Evolutionary conservation across 2,797 vertebrate species (phyloP).

Genomic region (Tauraco hartlaubi): DNA sequence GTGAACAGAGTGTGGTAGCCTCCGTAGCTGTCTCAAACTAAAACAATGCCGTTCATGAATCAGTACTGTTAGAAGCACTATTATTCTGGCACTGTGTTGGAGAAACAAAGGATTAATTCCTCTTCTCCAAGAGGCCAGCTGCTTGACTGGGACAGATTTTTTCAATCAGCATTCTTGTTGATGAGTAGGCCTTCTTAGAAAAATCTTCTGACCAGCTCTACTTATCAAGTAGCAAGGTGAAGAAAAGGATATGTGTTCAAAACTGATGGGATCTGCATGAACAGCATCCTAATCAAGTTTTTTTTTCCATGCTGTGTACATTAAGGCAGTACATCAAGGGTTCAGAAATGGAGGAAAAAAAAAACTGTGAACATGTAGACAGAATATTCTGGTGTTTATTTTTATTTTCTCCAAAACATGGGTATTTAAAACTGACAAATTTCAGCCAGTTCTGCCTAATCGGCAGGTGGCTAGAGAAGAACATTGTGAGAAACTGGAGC

Average conservation of each 20-base stretch:
- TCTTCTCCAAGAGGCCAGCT: background rate
- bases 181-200: background rate
- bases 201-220: background rate
- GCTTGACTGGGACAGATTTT: background rate
- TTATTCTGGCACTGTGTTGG: background rate
- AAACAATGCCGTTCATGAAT: background rate
- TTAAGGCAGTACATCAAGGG: background rate
- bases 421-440: background rate
- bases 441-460: background rate
- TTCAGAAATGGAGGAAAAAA: background rate
- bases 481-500: background rate
- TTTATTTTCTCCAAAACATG: background rate
- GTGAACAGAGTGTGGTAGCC: background rate
- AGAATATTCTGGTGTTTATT: background rate
- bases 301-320: background rate
- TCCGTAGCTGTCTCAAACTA: background rate
- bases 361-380: rapidly evolving
- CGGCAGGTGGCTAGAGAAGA: background rate
- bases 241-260: background rate
- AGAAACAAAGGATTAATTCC: background rate
- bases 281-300: background rate
- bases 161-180: background rate
- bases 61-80: background rate
- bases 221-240: background rate
- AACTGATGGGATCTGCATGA: background rate